These are phyloP conservation scores for Apamea epomidion DNA, from an alignment of 2,888 invertebrate species.

Conservation along the genomic window DNA sequence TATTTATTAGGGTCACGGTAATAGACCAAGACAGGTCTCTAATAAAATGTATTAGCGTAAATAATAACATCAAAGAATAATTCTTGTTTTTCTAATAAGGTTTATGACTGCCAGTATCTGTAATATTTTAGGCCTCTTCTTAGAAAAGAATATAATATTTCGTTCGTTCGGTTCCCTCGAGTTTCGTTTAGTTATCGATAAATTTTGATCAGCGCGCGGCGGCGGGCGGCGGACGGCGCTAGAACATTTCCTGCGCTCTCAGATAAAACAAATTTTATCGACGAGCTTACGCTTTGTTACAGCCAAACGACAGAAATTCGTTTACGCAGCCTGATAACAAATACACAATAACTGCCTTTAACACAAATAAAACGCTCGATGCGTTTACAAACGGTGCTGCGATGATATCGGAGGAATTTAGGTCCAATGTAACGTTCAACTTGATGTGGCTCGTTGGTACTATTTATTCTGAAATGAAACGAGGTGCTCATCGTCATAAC, in stretches of 20 bases:
- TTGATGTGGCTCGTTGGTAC: not conserved
- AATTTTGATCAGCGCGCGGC: slow-evolving; percentile 60
- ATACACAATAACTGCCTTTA: slow-evolving; percentile 50
- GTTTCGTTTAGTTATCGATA: slow-evolving; percentile 63
- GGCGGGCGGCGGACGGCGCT: slow-evolving; percentile 44
- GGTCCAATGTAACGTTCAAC: not conserved
- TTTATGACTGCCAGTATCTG: slow-evolving; percentile 9
- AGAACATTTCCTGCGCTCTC: slow-evolving; percentile 55
- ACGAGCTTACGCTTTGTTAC: slow-evolving; percentile 59
- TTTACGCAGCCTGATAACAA: slow-evolving; percentile 52
- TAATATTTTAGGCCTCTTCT: slow-evolving; percentile 21
- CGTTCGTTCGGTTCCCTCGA: slow-evolving; percentile 34
- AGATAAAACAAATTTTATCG: slow-evolving; percentile 66
- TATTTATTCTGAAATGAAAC: slow-evolving; percentile 2
- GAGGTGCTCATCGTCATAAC: not conserved
- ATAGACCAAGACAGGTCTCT: slow-evolving; percentile 5
- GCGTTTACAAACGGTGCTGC: slow-evolving; percentile 9
- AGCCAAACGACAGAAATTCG: slow-evolving; percentile 54
- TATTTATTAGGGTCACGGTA: slow-evolving; percentile 28
- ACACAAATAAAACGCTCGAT: slow-evolving; percentile 36
- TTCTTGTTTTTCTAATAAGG: slow-evolving; percentile 9
- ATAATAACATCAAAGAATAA: slow-evolving; percentile 33
- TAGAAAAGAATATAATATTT: slow-evolving; percentile 35
- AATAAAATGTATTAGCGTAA: slow-evolving; percentile 22
- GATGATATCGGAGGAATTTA: slow-evolving; percentile 17